These are phyloP conservation scores for Peromyscus californicus DNA, from an alignment of 2,113 vertebrate genomes.

Conservation along the genomic window DNA sequence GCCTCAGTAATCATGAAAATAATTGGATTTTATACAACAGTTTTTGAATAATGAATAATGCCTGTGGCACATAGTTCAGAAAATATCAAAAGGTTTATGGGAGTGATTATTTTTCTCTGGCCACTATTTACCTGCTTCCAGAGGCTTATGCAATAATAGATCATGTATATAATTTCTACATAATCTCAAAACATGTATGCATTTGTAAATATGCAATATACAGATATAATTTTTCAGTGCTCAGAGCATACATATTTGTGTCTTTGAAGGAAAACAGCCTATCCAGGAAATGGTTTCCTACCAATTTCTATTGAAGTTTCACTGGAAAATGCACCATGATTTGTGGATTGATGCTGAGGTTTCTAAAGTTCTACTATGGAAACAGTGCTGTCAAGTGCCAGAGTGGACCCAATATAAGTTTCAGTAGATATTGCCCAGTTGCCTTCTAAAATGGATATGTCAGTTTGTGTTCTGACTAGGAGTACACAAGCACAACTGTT, in stretches of 20 bases:
- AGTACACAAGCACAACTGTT: neutral
- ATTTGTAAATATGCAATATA: neutral
- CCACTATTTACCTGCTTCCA: neutral
- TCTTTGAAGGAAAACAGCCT: neutral
- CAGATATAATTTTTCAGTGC: too few species aligned
- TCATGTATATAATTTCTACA: neutral
- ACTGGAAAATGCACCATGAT: neutral
- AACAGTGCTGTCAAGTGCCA: neutral
- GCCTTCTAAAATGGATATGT: neutral
- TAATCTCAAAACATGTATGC: neutral
- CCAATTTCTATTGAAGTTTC: neutral
- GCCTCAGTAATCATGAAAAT: slow-evolving; percentile 3
- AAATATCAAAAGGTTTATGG: neutral
- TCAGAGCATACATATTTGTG: neutral
- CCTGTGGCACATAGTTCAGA: neutral
- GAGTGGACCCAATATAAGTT: neutral
- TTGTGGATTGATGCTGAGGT: neutral
- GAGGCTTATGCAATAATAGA: neutral
- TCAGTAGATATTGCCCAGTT: neutral
- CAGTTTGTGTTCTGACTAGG: neutral
- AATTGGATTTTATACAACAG: neutral
- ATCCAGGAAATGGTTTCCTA: neutral
- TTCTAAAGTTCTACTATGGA: neutral
- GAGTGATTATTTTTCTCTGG: neutral
- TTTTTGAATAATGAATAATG: neutral